Base-by-base conservation (phyloP, 2,113 vertebrate genomes). In the Peromyscus maniculatus region DNA sequence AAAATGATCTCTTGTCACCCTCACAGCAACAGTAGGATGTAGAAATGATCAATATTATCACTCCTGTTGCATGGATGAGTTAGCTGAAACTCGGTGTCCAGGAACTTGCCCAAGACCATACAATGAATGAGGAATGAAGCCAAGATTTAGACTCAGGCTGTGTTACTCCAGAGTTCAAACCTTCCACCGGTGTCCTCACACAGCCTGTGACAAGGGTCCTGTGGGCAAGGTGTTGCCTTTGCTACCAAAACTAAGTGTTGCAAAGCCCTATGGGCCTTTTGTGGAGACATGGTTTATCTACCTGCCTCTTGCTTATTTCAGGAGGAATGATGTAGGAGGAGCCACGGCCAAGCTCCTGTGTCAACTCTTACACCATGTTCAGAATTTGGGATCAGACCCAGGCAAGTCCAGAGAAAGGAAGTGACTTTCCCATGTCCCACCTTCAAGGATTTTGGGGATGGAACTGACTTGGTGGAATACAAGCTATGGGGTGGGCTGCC, bases 381-480 rank as follows among this genome's bases (percentile, higher is more conserved):
- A 74, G 59, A 66, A 43, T 39, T 13, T 15, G 24, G 69, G 24
- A 66, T 78, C 64, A 46, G 64, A 89, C 62, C 36, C 15, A 49
- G 59, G 49, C 13, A 71, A 36, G 52, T 67, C 67, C 43, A 39
- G 39, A 88, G 64, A 64, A 74, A 26, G 21, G 8, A 75, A 92
- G 66, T 52, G 10, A 7, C 28, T 43, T 59, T 36, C 49, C 86
- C 62, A 33, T 7, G 31, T 4, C 26, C n/a, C n/a, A 46, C 57
- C 46, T 7, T 46, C 17, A 62, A 22, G n/a, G 28, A 26, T 74
- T 69, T 69, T 17, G 2, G 7, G 31, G 2, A 22, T 36, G 66
- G 78, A 33, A 5, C 0, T 8, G 66, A 16, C 19, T 0, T 0
- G 12, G 55, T 1, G 19, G 5, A 36, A 9, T 13, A 3, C 6